Base-by-base conservation (phyloP, 2,797 vertebrate genomes). In the Ceyx erithaca region DNA sequence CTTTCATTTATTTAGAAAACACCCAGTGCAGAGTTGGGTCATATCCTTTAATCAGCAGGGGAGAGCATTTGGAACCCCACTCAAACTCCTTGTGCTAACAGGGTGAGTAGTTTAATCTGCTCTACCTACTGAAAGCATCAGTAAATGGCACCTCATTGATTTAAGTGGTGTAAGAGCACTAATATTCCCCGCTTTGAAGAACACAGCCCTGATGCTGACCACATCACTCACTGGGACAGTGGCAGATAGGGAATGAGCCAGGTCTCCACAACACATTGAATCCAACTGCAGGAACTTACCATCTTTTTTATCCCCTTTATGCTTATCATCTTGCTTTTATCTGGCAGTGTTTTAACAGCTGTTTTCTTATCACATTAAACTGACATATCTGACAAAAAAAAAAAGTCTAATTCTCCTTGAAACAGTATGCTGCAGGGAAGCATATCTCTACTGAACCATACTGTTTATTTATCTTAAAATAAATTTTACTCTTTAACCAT, bases 321-420 rank as follows among this genome's bases (percentile, higher is more conserved):
- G n/a, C 25, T 89, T 80, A 80, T 40, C 58, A 64, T 64, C 62
- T 66, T 58, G 57, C 33, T 85, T 92, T 80, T 66, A 89, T 59
- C 79, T 62, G 40, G 66, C 58, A 75, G 57, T 4, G 0, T 49
- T 94, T 79, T 67, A 94, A 86, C 80, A 91, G 82, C 58, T 69
- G 76, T 80, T 95, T 87, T 85, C 86, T 92, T 87, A 85, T 71
- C 79, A 81, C 68, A 52, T 81, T 81, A 84, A 94, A 59, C 22
- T 8, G 2, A 76, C 63, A 73, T n/a, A 58, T 51, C 85, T 48
- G 70, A 91, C 66, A 86, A 84, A 82, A 45, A 40, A 40, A 37
- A 37, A 35, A 35, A 11, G 15, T 37, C 68, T 67, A 28, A 43
- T 91, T 89, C 51, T 80, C 51, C 46, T 28, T 26, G 37, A 66